phyloP scores from a whole-genome alignment of 2,888 invertebrate species.

The Hypena proboscidalis region DNA sequence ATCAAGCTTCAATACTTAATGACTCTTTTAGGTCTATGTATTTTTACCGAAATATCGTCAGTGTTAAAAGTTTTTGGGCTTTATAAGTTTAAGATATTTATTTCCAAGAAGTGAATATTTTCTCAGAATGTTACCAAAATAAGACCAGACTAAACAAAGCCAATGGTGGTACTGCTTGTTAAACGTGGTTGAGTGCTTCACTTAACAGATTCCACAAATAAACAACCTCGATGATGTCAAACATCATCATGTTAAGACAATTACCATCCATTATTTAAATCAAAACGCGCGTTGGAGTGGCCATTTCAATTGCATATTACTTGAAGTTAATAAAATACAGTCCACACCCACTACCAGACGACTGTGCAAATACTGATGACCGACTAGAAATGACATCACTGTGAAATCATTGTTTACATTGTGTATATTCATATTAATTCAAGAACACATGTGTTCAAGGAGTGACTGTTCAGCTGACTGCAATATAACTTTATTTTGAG shows the following conservation, averaged over 20 bases:
- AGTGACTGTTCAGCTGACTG: conserved; percentile 16
- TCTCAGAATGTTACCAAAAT: too few relatives aligned
- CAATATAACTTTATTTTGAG: not conserved
- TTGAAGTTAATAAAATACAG: conserved; percentile 11
- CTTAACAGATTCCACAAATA: conserved; percentile 2
- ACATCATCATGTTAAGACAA: conserved; percentile 5
- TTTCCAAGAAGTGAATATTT: too few relatives aligned
- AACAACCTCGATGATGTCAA: conserved; percentile 3
- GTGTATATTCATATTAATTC: conserved; percentile 11
- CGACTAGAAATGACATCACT: conserved; percentile 35
- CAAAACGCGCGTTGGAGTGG: conserved; percentile 9
- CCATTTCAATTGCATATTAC: conserved; percentile 19
- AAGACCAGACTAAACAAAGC: too few relatives aligned
- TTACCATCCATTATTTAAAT: conserved; percentile 11
- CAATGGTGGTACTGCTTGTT: too few relatives aligned
- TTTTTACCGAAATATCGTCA: too few relatives aligned
- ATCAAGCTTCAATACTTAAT: too few relatives aligned
- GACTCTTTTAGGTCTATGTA: too few relatives aligned
- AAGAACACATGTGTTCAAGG: conserved; percentile 18
- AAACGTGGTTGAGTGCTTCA: too few relatives aligned
- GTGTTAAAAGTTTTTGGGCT: too few relatives aligned
- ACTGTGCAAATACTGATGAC: conserved; percentile 35
- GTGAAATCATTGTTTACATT: conserved; percentile 38
- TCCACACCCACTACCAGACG: conserved; percentile 7
- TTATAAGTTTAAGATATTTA: too few relatives aligned